These are phyloP conservation scores for Tenebrio molitor DNA, from an alignment of 1,140 invertebrate species.

Conservation along the genomic window DNA sequence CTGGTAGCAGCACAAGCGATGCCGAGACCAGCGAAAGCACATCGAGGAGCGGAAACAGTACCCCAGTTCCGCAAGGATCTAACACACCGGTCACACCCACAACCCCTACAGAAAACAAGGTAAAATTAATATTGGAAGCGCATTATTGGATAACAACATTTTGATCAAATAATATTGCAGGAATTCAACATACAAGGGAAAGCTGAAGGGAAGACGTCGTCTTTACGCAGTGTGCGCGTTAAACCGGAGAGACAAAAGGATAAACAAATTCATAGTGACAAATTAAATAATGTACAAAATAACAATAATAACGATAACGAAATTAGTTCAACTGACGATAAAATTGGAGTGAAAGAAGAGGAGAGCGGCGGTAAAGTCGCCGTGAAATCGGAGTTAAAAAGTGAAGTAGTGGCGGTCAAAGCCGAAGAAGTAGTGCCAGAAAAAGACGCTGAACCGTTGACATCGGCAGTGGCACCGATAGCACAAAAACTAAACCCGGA, in stretches of 20 bases:
- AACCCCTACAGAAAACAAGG: conserved; percentile 52
- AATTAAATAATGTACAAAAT: conserved; percentile 26
- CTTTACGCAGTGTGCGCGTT: conserved; percentile 73
- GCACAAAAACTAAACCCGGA: conserved; percentile 55
- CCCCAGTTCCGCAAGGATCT: conserved; percentile 52
- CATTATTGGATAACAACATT: too few relatives aligned
- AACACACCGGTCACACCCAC: conserved; percentile 48
- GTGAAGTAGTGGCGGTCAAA: conserved; percentile 31
- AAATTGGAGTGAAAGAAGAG: conserved; percentile 34
- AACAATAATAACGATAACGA: conserved; percentile 43
- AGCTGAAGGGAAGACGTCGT: conserved; percentile 68
- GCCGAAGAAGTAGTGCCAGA: conserved; percentile 52
- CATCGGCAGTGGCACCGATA: conserved; percentile 31
- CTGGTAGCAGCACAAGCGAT: conserved; percentile 57
- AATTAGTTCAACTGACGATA: conserved; percentile 26
- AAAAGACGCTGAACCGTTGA: conserved; percentile 56
- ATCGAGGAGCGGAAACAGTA: conserved; percentile 55
- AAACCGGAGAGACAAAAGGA: conserved; percentile 70
- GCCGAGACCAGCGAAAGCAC: conserved; percentile 61
- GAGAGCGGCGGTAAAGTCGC: conserved; percentile 13
- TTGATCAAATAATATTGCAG: conserved; percentile 50
- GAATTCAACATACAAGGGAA: conserved; percentile 51
- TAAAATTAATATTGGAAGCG: conserved; percentile 36
- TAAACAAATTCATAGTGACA: conserved; percentile 50
- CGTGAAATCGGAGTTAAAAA: conserved; percentile 31